Base-by-base conservation (phyloP, 2,888 invertebrate species). In the Dendrolimus houi region DNA sequence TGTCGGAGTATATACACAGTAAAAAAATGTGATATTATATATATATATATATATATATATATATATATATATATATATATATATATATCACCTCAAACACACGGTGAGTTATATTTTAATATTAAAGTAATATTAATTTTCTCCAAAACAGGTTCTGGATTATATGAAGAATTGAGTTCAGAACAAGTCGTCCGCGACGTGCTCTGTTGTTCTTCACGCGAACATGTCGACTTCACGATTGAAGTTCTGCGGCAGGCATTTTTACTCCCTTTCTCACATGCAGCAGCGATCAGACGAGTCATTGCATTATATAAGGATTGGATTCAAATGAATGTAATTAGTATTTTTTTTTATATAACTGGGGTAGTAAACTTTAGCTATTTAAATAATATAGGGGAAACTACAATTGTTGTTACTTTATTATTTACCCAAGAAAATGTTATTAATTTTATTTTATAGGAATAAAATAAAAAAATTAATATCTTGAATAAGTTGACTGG, bases 191-290 rank as follows among this genome's bases (percentile, higher is more conserved):
- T 98, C 0, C 94, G 96, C 55, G 96, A 97, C 70, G 97, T 98
- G 14, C 91, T 99, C 53, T 97, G 97, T 77, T 97, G 96, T 77
- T 87, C 80, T 59, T 96, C 94, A 53, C 93, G 97, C 55, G 97
- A 97, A 67, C 98, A 98, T 81, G 95, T 99, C 8, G 97, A 99
- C 88, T 96, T 99, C 77, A 94, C 98, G 41, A 96, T 98, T 73
- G 99, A 99, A 87, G 93, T 98, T 59, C 96, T 98, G 78, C 93
- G 98, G 41, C 98, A 98, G 87, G 97, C 98, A 47, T 97, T 98
- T 87, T 91, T 98, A 55, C 89, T 98, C 70, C 96, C 97, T 64
- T 98, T 98, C 81, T 92, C 94, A 2, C 97, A 98, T 81, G 96
- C 97, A 12, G 94, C 95, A 62, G 97, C 98, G 7, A 95, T 97